Base-by-base conservation (phyloP, 2,113 vertebrate species). In the Chaetorhynchus papuensis region DNA sequence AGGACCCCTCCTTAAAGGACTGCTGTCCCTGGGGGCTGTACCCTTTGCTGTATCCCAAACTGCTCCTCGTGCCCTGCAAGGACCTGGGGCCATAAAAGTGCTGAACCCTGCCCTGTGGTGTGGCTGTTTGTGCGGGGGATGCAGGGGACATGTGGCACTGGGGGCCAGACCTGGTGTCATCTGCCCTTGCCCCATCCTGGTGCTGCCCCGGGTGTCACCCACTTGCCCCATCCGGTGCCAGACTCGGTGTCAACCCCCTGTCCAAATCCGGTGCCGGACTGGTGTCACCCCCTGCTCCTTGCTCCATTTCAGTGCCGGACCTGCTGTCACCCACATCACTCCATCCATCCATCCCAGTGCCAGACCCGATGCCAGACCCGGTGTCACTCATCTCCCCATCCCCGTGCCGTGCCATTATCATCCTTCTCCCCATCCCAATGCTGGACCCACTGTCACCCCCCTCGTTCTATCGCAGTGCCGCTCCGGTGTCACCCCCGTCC, bases 61-160 rank as follows among this genome's bases (percentile, higher is more conserved):
- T 18, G 4, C 13, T 37, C 15, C 28, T 71, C 0, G 1, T 6
- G 3, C 56, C 33, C 61, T 16, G 28, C 0, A 1, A 47, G 66
- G 19, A 7, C 26, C 28, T 26, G 75, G 39, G 33, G 21, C 80
- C 31, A 95, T 95, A 95, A 95, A 95, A 54, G 21, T 47, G 19
- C n/a, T 91, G 57, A 91, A 80, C 33, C 41, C 24, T 80, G 14
- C 33, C 33, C 23, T 35, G 71, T 63, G 3, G 57, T 83, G 44
- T 75, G 84, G 10, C 47, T 90, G n/a, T 79, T 91, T 90, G 23
- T 86, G 27, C 13, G 10, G 35, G 35, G 44, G 13, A 23, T 31
- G 52, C 37, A 13, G 39, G n/a, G 17, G 7, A 50, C 0, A 0
- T 13, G 19, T 5, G 7, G 37, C 24, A 8, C 10, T 10, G 41